A percentile compares a stretch with the other conserved stretches of the same genome.
Conservation (phyloP, 1,140 invertebrate genomes). For the Drosophila kanapiae region DNA sequence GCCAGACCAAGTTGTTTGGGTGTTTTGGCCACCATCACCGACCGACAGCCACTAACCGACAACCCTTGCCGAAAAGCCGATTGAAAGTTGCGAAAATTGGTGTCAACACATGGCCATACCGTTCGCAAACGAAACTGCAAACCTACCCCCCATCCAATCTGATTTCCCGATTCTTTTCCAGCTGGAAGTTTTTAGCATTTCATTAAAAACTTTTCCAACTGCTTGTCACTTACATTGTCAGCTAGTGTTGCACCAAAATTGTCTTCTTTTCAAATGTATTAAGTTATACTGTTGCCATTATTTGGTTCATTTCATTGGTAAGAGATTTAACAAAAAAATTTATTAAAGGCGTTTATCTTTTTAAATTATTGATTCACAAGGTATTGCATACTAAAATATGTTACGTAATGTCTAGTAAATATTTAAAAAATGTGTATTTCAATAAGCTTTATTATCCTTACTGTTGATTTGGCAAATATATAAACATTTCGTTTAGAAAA, state of each 20-base stretch:
- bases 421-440: too few species aligned
- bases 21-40: not conserved
- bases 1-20: constrained; percentile 17
- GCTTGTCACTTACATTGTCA: constrained; percentile 22
- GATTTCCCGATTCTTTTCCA: constrained; percentile 17
- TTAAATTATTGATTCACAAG: too few species aligned
- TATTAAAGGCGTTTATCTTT: too few species aligned
- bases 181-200: constrained; percentile 35
- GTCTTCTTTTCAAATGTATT: not conserved
- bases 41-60: constrained; percentile 1
- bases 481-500: too few species aligned
- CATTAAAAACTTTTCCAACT: constrained; percentile 46
- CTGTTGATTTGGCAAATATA: too few species aligned
- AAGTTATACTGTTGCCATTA: not conserved
- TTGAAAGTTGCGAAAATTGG: constrained; percentile 50
- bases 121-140: constrained; percentile 1
- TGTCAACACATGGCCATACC: constrained; percentile 42
- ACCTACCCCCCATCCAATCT: not conserved
- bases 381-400: too few species aligned
- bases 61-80: constrained; percentile 27
- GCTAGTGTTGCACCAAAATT: not conserved
- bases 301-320: not conserved
- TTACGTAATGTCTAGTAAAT: too few species aligned
- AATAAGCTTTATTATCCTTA: too few species aligned
- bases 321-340: too few species aligned